phyloP scores from a whole-genome alignment of 2,113 vertebrate species.

The Oenanthe melanoleuca region DNA sequence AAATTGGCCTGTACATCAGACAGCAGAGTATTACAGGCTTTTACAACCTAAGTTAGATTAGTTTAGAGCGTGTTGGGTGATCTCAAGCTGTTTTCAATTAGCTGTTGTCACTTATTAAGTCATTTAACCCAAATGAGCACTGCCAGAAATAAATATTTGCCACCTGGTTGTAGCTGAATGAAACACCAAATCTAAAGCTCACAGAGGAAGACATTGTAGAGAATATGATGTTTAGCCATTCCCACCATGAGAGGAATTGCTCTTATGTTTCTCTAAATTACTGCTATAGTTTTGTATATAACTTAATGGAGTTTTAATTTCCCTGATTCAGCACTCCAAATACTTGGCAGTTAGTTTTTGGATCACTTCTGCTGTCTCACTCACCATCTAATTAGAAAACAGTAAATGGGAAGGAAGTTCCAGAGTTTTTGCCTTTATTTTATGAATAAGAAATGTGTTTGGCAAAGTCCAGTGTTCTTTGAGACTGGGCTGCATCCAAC shows the following conservation, averaged over 20 bases:
- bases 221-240: not conserved
- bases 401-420: not conserved
- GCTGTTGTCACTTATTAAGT: not conserved
- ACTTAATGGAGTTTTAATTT: not conserved
- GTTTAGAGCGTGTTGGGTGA: not conserved
- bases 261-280: not conserved
- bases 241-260: not conserved
- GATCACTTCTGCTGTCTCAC: not conserved
- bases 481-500: not conserved
- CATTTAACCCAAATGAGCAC: not conserved
- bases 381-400: not conserved
- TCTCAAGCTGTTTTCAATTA: slow-evolving; percentile 11
- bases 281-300: not conserved
- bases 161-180: not conserved
- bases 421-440: not conserved
- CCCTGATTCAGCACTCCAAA: not conserved
- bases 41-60: not conserved
- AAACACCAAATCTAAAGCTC: not conserved
- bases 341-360: not conserved
- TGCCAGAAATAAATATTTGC: not conserved
- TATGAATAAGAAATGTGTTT: not conserved
- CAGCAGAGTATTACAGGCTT: not conserved
- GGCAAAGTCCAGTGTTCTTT: not conserved
- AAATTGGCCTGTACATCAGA: not conserved
- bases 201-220: not conserved